phyloP scores from a whole-genome alignment of 53 echinoderm and acorn worm species.

The Antedon mediterranea region DNA sequence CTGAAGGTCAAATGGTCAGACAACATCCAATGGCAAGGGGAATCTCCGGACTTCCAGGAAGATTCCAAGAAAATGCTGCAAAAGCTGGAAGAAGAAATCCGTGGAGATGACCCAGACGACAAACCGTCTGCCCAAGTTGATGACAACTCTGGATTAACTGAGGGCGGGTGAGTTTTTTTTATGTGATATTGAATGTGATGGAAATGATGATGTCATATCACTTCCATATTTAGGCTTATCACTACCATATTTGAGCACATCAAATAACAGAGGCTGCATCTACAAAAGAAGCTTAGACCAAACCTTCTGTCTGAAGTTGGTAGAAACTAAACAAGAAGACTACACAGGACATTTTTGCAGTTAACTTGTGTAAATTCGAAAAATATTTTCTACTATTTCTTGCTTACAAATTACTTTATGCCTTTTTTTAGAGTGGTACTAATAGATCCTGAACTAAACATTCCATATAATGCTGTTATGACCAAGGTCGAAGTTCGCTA shows the following conservation, averaged over 20 bases:
- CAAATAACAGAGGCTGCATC: no score
- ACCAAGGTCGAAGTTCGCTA: slow-evolving; percentile 86
- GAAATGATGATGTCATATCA: no score
- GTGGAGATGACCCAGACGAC: slow-evolving; percentile 3
- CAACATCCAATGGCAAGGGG: slow-evolving; percentile 26
- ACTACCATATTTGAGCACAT: no score
- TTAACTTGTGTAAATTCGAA: no score
- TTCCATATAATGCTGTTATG: slow-evolving; percentile 68
- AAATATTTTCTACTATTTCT: no score
- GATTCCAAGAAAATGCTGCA: slow-evolving; percentile 47
- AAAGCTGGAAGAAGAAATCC: slow-evolving; percentile 9
- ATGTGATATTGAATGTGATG: no score
- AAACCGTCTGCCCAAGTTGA: slow-evolving; percentile 14
- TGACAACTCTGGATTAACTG: slow-evolving; percentile 19
- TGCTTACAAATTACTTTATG: no score
- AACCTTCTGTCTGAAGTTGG: no score
- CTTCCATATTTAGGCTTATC: no score
- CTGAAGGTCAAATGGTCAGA: slow-evolving; percentile 35
- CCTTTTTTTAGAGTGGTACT: slow-evolving; percentile 44
- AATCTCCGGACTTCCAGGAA: slow-evolving; percentile 33
- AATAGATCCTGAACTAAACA: slow-evolving; percentile 67
- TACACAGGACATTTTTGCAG: no score
- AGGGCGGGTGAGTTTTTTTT: slow-evolving; percentile 33
- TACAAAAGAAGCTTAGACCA: no score
- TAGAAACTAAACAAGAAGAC: no score